Base-by-base conservation (phyloP, 2,113 vertebrate genomes). In the Miniopterus natalensis region DNA sequence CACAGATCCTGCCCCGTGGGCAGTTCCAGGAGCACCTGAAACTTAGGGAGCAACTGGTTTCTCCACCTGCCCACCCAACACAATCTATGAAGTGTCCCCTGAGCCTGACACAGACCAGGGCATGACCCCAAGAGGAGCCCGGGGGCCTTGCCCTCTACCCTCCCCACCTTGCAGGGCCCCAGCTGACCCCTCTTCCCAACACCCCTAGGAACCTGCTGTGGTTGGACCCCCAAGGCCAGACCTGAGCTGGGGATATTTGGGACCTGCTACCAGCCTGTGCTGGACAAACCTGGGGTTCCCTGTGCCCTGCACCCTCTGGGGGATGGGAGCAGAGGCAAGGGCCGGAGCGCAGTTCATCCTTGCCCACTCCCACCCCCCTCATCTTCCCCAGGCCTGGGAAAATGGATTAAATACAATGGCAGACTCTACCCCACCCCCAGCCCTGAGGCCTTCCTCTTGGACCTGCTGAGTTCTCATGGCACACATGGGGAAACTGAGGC, bases 341-440 rank as follows among this genome's bases (percentile, higher is more conserved):
- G 1, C 21, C 23, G 8, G 17, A 71, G 49, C 6, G 25, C 15
- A 63, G 36, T 51, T 80, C 53, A 65, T 79, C 11, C 42, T 61
- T 2, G 4, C 0, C 15, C 3, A 21, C 25, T 0, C 5, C 11
- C 2, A 9, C 0, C 8, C 4, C 17, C 51, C 3, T 8, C 6
- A n/a, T 51, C 40, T 40, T 74, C 63, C 6, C 31, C 4, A 4
- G 23, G 65, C 49, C 45, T 31, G 23, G 68, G 66, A 51, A 51
- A 84, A 73, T 20, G 29, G 73, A 3, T 49, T 53, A 25, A 8
- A 20, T 0, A 5, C 40, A 6, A 29, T 15, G 77, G 36, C 49
- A 45, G 27, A 18, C 23, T 29, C 74, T 21, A 5, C 3, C n/a
- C 42, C 8, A 8, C 8, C 45, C 51, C 45, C 20, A 17, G 3